Evolutionary conservation across 2,888 invertebrate species (phyloP), one percentile per base, ranked within the genome.

Genomic region (Tridacna crocea): DNA sequence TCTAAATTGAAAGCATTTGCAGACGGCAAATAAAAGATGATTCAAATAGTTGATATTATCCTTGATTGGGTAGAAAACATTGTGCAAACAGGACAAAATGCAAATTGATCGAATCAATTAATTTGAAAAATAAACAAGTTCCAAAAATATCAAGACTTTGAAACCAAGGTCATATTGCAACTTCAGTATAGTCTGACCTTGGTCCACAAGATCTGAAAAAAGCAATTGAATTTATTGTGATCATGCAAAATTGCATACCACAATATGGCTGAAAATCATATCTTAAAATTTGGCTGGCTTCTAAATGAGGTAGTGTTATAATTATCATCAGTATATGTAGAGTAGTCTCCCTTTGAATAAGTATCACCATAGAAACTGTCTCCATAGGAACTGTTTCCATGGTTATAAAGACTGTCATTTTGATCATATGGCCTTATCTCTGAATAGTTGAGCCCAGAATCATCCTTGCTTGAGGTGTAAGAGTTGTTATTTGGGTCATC

Each of bases 271-370:
- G 12, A 63, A 72, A 22, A 51, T 78, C 36, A 85, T 61, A 85
- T 85, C 51, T 82, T 82, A 68, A 85, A 85, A 63, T 85, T 85
- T 65, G 85, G 82, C 61, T 70, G 47, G 46, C 70, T 66, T 12
- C 55, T 46, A 66, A 76, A 82, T 70, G 82, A 80, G 80, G 82
- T 82, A 84, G 77, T 47, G 22, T 48, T 82, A 36, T 77, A 82
- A 27, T 75, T 68, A 61, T 55, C 19, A 61, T 77, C 70, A 24
- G 68, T 65, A 61, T 80, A 82, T 3, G 66, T 58, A 60, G 79
- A 79, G 75, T 79, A 63, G 76, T 77, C 79, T 66, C 79, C 82
- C 76, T 66, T 77, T n/a, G 73, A 76, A 73, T 79, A 82, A 22
- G 26, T 24, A 11, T 72, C 65, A n/a, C 65, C 76, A 63, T 70